Evolutionary conservation across 2,113 vertebrate genomes (phyloP).

Genomic region (Cyprichromis sp.): DNA sequence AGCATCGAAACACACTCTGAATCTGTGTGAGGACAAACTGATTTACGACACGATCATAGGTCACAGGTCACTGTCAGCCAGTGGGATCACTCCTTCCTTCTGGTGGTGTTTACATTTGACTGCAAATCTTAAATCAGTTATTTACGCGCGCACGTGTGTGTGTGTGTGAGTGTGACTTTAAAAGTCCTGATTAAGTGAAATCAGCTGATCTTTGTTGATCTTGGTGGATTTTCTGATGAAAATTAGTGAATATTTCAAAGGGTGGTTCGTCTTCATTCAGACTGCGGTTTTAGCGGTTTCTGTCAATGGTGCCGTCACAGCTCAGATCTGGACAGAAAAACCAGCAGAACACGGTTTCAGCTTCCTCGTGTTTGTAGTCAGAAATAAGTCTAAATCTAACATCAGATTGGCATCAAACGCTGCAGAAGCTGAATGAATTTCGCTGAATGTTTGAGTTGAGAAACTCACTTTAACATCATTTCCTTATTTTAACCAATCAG

Average conservation of each 20-base stretch:
- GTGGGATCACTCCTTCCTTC: background rate
- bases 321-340: background rate
- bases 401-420: background rate
- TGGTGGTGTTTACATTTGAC: background rate
- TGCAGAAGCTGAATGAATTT: background rate
- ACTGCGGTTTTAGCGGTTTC: background rate
- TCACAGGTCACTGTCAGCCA: background rate
- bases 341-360: background rate
- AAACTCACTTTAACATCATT: background rate
- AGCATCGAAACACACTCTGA: background rate
- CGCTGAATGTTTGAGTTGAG: background rate
- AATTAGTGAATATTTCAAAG: background rate
- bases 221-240: background rate
- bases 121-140: background rate
- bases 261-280: background rate
- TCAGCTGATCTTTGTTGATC: background rate
- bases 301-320: background rate
- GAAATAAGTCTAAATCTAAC: background rate
- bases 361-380: background rate
- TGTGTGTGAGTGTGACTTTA: background rate
- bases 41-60: background rate
- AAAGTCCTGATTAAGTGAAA: background rate
- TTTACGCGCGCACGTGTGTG: conserved; percentile 31
- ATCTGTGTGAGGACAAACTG: background rate
- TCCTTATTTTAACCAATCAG: background rate